These are phyloP conservation scores for Trochalopteron elliotii DNA, from an alignment of 2,113 vertebrate species.

Conservation along the genomic window DNA sequence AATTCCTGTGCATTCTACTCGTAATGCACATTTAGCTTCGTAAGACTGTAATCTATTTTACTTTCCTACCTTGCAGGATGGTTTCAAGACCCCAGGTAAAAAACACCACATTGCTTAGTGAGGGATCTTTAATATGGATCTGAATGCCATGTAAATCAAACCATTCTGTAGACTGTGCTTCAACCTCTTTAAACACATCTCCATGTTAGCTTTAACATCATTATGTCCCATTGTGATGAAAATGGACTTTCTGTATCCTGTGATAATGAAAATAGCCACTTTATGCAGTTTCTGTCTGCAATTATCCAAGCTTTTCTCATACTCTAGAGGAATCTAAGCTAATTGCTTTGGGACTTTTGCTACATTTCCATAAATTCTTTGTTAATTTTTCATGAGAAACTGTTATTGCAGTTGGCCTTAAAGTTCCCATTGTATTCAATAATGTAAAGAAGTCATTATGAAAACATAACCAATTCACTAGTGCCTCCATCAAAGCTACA, in stretches of 20 bases:
- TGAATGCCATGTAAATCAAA: slow-evolving; percentile 66
- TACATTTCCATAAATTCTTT: slow-evolving; percentile 84
- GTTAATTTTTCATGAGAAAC: slow-evolving; percentile 85
- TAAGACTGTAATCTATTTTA: slow-evolving; percentile 33
- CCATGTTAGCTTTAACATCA: slow-evolving; percentile 73
- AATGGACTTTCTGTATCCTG: slow-evolving; percentile 77
- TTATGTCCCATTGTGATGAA: slow-evolving; percentile 79
- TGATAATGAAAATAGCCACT: slow-evolving; percentile 81
- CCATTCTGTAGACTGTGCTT: slow-evolving; percentile 59
- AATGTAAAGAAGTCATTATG: slow-evolving; percentile 76
- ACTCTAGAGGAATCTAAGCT: slow-evolving; percentile 81
- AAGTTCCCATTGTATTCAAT: slow-evolving; percentile 79
- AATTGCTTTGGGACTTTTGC: slow-evolving; percentile 82
- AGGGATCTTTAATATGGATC: slow-evolving; percentile 45
- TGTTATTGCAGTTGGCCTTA: slow-evolving; percentile 77
- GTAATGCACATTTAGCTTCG: slow-evolving; percentile 55
- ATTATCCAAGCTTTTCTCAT: slow-evolving; percentile 79
- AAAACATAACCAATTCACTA: slow-evolving; percentile 59
- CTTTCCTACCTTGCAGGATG: not conserved
- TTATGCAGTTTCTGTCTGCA: slow-evolving; percentile 76
- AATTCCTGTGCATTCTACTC: slow-evolving; percentile 47
- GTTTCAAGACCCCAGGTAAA: slow-evolving; percentile 46
- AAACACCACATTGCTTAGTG: not conserved
- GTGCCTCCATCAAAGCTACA: slow-evolving; percentile 27
- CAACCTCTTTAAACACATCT: slow-evolving; percentile 68